Evolutionary conservation across 2,888 invertebrate genomes (phyloP).

Genomic region (Metacarcinus magister): DNA sequence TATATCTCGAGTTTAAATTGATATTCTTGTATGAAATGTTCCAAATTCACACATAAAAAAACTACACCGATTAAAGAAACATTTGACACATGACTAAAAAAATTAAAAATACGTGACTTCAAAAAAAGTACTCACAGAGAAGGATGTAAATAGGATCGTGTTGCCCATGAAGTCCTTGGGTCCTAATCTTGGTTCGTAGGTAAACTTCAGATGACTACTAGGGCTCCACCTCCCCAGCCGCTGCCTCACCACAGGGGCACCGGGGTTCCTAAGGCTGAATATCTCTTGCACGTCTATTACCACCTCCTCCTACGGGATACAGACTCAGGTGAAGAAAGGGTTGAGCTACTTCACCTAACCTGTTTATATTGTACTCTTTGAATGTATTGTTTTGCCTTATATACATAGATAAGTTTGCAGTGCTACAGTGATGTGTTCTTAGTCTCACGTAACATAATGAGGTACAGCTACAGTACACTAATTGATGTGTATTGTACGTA

Average conservation of each 20-base stretch:
- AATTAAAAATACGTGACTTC: too few species aligned
- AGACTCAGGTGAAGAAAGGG: not conserved
- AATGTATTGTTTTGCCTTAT: not conserved
- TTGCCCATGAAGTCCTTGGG: conserved; percentile 58
- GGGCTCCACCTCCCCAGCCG: not conserved
- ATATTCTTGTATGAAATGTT: too few species aligned
- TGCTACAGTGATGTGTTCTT: not conserved
- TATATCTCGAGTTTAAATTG: too few species aligned
- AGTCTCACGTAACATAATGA: not conserved
- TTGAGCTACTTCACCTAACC: not conserved
- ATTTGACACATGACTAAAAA: not conserved
- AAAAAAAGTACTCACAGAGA: conserved; percentile 40
- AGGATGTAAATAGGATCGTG: not conserved
- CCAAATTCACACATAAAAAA: not conserved
- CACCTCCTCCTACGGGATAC: not conserved
- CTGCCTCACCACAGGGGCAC: not conserved
- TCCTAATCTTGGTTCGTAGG: not conserved
- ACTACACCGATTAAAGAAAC: not conserved
- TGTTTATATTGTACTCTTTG: not conserved
- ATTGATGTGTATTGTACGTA: not conserved
- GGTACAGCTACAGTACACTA: not conserved
- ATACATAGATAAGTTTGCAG: not conserved
- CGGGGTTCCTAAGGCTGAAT: conserved; percentile 36
- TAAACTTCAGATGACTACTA: not conserved
- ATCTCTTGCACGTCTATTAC: conserved; percentile 56